These are phyloP conservation scores for Drosophila atripex DNA, from an alignment of 2,888 invertebrate genomes.

Conservation along the genomic window DNA sequence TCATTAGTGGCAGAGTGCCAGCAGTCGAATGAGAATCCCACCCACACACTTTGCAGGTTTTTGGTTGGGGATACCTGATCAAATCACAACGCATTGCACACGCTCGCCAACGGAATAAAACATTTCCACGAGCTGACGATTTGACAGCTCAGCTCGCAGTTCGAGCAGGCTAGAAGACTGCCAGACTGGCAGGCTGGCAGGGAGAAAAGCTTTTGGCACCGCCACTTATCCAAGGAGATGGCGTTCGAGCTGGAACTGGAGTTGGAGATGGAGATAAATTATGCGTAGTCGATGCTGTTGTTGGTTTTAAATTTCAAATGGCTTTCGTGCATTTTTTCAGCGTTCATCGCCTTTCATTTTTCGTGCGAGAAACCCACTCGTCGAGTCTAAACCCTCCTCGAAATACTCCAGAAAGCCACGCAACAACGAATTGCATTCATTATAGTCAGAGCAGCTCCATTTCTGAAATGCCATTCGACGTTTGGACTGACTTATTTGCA, in stretches of 20 bases:
- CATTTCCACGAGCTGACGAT: slow-evolving; percentile 51
- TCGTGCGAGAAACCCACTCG: slow-evolving; percentile 24
- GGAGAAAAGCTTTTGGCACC: slow-evolving; percentile 42
- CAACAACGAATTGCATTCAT: slow-evolving; percentile 69
- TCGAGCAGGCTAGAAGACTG: slow-evolving; percentile 20
- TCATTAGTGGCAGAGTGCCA: slow-evolving; percentile 50
- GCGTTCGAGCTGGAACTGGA: neutral
- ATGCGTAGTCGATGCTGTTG: slow-evolving; percentile 53
- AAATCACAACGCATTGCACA: slow-evolving; percentile 39
- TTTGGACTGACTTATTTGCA: slow-evolving; percentile 63
- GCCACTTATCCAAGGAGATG: slow-evolving; percentile 43
- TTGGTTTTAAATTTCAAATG: slow-evolving; percentile 60
- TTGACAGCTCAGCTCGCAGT: slow-evolving; percentile 50
- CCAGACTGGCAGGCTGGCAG: slow-evolving; percentile 8
- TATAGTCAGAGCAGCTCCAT: slow-evolving; percentile 46
- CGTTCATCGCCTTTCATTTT: slow-evolving; percentile 21
- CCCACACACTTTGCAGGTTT: slow-evolving; percentile 18
- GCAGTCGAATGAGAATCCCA: slow-evolving; percentile 29
- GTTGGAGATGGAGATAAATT: slow-evolving; percentile 42
- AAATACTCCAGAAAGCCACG: slow-evolving; percentile 41
- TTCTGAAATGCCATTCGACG: slow-evolving; percentile 28
- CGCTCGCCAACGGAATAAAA: slow-evolving; percentile 38
- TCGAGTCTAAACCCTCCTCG: slow-evolving; percentile 16
- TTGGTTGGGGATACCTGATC: slow-evolving; percentile 14
- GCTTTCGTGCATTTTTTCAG: slow-evolving; percentile 24